A percentile compares a stretch with the other conserved stretches of the same genome.
Conservation (phyloP, 2,113 vertebrate species). For the Deroptyus accipitrinus region DNA sequence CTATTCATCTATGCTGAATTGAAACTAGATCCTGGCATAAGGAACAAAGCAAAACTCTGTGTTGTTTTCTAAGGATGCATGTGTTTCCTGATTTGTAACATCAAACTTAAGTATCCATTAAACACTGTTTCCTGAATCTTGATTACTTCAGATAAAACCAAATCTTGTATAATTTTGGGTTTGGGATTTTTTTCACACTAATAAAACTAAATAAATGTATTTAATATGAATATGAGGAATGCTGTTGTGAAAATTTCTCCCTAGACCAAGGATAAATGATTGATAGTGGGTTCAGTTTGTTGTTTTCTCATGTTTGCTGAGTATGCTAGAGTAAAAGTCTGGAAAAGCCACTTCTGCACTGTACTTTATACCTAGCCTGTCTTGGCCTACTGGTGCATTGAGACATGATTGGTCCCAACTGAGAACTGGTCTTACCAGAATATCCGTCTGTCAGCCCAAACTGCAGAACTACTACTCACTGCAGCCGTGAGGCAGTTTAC, state of each 20-base stretch:
- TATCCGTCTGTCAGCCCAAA: background rate
- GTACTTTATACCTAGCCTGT: background rate
- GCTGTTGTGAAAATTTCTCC: background rate
- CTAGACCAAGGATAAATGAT: background rate
- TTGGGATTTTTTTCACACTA: background rate
- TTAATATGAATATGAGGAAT: background rate
- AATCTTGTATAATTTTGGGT: background rate
- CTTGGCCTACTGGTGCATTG: background rate
- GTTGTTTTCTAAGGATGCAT: background rate
- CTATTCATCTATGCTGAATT: background rate
- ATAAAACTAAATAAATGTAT: background rate
- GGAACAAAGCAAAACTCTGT: background rate
- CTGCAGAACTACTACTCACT: background rate
- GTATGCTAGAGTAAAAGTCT: background rate
- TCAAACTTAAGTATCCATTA: background rate
- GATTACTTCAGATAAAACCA: background rate
- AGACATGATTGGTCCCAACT: background rate
- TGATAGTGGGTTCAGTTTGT: background rate
- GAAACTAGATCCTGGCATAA: background rate
- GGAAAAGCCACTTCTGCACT: background rate
- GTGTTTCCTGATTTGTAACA: conserved; percentile 20
- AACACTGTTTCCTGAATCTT: background rate
- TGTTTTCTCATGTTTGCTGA: background rate
- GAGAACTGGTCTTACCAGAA: background rate
- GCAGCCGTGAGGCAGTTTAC: background rate